These are phyloP conservation scores for Tetrax tetrax DNA, from an alignment of 2,113 vertebrate genomes.

Conservation along the genomic window DNA sequence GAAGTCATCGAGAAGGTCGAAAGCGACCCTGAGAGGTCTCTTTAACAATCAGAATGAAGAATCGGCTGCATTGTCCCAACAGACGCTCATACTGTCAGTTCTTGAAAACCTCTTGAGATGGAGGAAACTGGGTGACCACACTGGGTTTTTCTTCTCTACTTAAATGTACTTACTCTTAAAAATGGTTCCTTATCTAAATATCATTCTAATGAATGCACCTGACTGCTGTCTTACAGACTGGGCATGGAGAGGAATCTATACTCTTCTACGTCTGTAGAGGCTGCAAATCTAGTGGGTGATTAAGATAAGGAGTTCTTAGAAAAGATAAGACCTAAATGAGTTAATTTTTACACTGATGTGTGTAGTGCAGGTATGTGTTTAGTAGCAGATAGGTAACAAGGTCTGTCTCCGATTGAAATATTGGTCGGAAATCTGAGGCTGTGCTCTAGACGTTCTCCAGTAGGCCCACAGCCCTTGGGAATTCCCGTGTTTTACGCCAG, in stretches of 20 bases:
- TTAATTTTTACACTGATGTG: background rate
- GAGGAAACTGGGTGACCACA: background rate
- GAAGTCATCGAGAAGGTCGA: background rate
- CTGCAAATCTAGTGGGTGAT: background rate
- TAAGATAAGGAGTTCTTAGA: background rate
- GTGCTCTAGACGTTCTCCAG: background rate
- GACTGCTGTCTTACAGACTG: background rate
- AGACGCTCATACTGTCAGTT: background rate
- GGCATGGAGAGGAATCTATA: background rate
- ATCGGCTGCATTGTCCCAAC: background rate
- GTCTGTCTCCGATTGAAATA: background rate
- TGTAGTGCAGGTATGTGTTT: background rate
- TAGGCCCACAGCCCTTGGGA: background rate
- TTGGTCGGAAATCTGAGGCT: background rate
- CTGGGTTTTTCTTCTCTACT: background rate
- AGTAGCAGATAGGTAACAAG: background rate
- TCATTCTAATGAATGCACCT: background rate
- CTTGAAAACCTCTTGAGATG: background rate
- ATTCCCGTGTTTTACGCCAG: background rate
- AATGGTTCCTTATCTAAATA: background rate
- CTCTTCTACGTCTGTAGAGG: background rate
- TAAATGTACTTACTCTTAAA: background rate
- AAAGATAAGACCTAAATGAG: background rate
- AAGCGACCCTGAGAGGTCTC: background rate
- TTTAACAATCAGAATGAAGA: background rate